A percentile compares a stretch with the other conserved stretches of the same genome.
Conservation (phyloP, 2,797 vertebrate genomes). For the Melanotaenia boesemani region DNA sequence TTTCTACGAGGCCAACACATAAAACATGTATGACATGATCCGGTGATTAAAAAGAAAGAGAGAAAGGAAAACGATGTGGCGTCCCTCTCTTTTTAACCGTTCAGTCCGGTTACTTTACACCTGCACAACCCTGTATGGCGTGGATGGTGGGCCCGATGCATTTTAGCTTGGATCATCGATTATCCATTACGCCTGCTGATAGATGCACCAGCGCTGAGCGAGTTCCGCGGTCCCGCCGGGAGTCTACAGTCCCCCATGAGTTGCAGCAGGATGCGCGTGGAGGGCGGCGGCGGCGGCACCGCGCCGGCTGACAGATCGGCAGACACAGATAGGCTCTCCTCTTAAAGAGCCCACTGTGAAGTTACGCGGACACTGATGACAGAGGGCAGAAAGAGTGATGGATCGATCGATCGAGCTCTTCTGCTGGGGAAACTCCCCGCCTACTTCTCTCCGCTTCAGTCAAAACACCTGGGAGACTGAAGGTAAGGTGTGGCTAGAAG, state of each 20-base stretch:
- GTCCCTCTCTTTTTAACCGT: slow-evolving; percentile 5
- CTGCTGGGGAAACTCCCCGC: background rate
- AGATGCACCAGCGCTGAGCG: background rate
- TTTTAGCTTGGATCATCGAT: slow-evolving; percentile 1
- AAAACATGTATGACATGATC: slow-evolving; percentile 36
- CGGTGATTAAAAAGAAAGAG: background rate
- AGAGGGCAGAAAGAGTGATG: background rate
- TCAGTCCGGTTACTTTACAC: slow-evolving; percentile 28
- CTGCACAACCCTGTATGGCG: slow-evolving; percentile 17
- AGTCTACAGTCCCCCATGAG: slow-evolving; percentile 6
- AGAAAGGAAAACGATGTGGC: background rate
- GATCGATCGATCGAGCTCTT: too few species aligned
- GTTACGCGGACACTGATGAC: background rate
- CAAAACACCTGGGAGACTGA: background rate
- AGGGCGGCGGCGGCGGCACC: slow-evolving; percentile 46
- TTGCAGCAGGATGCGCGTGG: slow-evolving; percentile 33
- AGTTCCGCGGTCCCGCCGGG: slow-evolving; percentile 9
- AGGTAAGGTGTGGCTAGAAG: background rate
- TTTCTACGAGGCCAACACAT: background rate
- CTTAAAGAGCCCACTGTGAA: slow-evolving; percentile 71
- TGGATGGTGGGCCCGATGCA: slow-evolving; percentile 9
- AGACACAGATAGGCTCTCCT: slow-evolving; percentile 42
- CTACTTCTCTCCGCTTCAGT: background rate
- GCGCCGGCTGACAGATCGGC: slow-evolving; percentile 66
- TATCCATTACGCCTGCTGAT: background rate